Percentiles rank a stretch among this genome's conserved stretches.
Evolutionary conservation across 2,113 vertebrate genomes (phyloP).

Genomic region (Megaptera novaeangliae): DNA sequence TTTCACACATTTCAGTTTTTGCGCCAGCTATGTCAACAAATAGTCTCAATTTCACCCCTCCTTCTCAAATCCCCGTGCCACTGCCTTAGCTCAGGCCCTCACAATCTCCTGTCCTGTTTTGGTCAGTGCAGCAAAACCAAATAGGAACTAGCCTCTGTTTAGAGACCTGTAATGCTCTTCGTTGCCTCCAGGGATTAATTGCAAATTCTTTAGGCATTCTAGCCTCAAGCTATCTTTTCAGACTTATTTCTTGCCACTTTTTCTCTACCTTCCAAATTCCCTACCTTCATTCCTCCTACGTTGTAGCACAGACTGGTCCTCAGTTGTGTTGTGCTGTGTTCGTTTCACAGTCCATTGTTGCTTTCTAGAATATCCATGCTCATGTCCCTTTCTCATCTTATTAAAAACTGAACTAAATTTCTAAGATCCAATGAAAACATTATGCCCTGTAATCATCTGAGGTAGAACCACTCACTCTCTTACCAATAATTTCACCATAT

Average conservation of each 20-base stretch:
- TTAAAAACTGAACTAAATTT: background rate
- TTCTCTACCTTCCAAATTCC: background rate
- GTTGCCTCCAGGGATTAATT: background rate
- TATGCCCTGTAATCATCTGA: background rate
- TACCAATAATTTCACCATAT: background rate
- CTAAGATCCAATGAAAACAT: background rate
- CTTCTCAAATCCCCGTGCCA: background rate
- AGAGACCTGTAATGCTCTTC: background rate
- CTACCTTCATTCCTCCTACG: background rate
- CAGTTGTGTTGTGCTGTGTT: background rate
- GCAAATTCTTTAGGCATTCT: background rate
- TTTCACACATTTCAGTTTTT: background rate
- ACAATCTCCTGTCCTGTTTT: background rate
- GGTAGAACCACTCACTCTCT: background rate
- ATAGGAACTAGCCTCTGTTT: background rate
- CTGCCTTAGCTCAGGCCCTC: background rate
- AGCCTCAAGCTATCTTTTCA: background rate
- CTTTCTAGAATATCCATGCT: background rate
- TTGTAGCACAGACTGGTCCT: background rate
- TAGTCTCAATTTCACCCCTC: background rate
- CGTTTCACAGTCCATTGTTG: background rate
- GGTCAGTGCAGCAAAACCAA: background rate
- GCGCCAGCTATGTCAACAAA: background rate
- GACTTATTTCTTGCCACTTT: background rate
- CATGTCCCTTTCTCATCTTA: background rate